Base-by-base conservation (phyloP, 23 tunicate species). In the Clavelina lepadiformis region DNA sequence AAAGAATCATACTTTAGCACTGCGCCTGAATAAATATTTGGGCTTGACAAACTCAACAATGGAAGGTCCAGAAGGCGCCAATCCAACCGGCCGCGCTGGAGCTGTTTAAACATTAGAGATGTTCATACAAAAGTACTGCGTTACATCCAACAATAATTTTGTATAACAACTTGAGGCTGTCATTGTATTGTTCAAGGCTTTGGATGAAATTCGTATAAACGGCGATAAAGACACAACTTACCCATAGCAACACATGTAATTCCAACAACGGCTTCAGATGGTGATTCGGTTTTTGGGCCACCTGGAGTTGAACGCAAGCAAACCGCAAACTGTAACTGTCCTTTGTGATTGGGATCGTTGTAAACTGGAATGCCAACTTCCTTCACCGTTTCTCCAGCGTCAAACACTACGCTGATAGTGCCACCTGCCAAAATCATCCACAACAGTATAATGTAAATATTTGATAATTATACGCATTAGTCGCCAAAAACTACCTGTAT, bases 1-100 rank as follows among this genome's bases (percentile, higher is more conserved):
- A n/a, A n/a, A n/a, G n/a, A n/a, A n/a, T n/a, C n/a, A 62, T 38
- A 81, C 96, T 69, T 88, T 88, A 11, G 81, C 76, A 62, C 96
- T 88, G 53, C 96, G 59, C 30, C 96, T 56, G 28, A 56, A 36
- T 31, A 88, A 30, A 62, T 88, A 88, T 31, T 81, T 88, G 18
- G 88, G 54, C 55, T 88, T 88, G 54, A 77, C 35, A n/a, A 88
- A 75, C 51, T 88, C 96, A 33, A 88, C 89, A 5, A 75, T 67
- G 67, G 89, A 81, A 3, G 67, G 71, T 34, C 96, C 96, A 0
- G 88, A 63, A 51, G 88, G 77, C 2, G 96, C 89, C 31, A 61
- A 62, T 11, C 56, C 72, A 28, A 61, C 79, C 1, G 66, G 96
- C 2, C 44, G 8, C 20, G 75, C 69, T 2, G 89, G 82, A 24